Conservation (phyloP, 2,113 vertebrate genomes). For the Syngnathus typhle region DNA sequence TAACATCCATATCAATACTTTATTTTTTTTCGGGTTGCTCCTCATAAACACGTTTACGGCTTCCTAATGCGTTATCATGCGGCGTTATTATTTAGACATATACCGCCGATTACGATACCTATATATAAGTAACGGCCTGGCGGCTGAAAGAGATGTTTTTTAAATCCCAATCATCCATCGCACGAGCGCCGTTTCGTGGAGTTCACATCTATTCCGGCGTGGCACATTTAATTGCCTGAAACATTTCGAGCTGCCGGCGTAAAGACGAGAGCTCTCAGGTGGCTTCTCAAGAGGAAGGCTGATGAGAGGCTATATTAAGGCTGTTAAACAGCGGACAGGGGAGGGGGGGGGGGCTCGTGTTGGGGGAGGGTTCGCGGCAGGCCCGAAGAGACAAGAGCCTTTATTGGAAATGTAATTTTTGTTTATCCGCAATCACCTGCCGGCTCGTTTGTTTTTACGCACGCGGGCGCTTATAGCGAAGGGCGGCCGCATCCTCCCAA, state of each 20-base stretch:
- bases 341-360: slow-evolving; percentile 65
- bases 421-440: slow-evolving; percentile 75
- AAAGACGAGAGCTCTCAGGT: slow-evolving; percentile 64
- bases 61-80: slow-evolving; percentile 20
- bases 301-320: slow-evolving; percentile 69
- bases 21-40: not conserved
- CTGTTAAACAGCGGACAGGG: slow-evolving; percentile 70
- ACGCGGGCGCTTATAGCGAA: slow-evolving; percentile 53
- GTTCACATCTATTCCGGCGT: slow-evolving; percentile 1
- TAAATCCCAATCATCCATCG: slow-evolving; percentile 30
- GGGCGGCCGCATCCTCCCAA: slow-evolving; percentile 47
- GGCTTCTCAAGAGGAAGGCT: slow-evolving; percentile 56
- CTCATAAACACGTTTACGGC: not conserved
- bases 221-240: slow-evolving; percentile 51
- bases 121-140: not conserved
- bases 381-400: slow-evolving; percentile 62
- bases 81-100: slow-evolving; percentile 35
- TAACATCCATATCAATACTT: slow-evolving; percentile 9
- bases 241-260: slow-evolving; percentile 53
- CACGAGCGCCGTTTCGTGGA: not conserved
- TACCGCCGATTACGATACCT: slow-evolving; percentile 8
- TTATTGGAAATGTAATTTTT: slow-evolving; percentile 80
- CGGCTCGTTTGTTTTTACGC: slow-evolving; percentile 71
- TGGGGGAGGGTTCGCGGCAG: slow-evolving; percentile 30
- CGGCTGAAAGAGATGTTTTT: not conserved